These are phyloP conservation scores for Gymnogyps californianus DNA, from an alignment of 2,113 vertebrate species.

Conservation along the genomic window DNA sequence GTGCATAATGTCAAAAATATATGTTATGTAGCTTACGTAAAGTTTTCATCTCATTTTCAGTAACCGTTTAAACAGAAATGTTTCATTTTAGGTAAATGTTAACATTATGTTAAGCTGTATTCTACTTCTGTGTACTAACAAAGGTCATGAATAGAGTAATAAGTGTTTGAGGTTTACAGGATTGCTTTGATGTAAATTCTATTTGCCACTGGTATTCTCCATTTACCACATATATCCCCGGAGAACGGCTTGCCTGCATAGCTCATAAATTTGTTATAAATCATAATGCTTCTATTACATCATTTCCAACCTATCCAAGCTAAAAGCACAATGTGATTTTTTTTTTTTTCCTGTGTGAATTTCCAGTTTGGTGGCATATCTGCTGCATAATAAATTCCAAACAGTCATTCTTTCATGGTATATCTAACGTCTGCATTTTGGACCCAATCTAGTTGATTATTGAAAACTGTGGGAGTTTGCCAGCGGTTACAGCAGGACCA, in stretches of 20 bases:
- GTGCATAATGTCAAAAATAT: not conserved
- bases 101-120: slow-evolving; percentile 33
- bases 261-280: slow-evolving; percentile 68
- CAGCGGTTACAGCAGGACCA: not conserved
- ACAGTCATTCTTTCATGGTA: slow-evolving; percentile 57
- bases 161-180: slow-evolving; percentile 59
- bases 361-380: slow-evolving; percentile 75
- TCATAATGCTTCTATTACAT: slow-evolving; percentile 69
- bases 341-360: slow-evolving; percentile 51
- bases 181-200: slow-evolving; percentile 68
- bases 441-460: slow-evolving; percentile 20
- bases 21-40: not conserved
- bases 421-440: slow-evolving; percentile 56
- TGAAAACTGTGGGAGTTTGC: slow-evolving; percentile 50
- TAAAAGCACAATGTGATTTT: slow-evolving; percentile 55
- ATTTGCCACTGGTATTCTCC: slow-evolving; percentile 63
- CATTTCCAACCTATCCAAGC: slow-evolving; percentile 63
- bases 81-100: slow-evolving; percentile 40
- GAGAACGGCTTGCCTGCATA: slow-evolving; percentile 55
- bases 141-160: slow-evolving; percentile 57
- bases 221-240: slow-evolving; percentile 54
- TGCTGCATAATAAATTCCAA: slow-evolving; percentile 75
- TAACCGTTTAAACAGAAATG: slow-evolving; percentile 37
- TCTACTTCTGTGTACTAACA: slow-evolving; percentile 62
- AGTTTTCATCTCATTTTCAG: slow-evolving; percentile 55